phyloP scores from a whole-genome alignment of 2,888 invertebrate species.

The Nephrotoma guestfalica region DNA sequence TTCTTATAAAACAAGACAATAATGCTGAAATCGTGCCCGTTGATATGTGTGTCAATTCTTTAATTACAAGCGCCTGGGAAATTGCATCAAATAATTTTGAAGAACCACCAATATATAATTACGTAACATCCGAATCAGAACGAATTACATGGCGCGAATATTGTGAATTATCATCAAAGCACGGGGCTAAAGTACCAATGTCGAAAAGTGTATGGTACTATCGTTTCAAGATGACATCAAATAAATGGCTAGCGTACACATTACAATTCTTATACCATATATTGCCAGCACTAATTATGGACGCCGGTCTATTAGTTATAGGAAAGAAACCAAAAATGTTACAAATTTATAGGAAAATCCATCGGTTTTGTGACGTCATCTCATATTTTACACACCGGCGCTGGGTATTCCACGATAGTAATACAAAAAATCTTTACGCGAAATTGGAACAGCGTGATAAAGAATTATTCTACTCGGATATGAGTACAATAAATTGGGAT shows the following conservation, averaged over 20 bases:
- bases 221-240: constrained; percentile 30
- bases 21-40: constrained; percentile 33
- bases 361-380: constrained; percentile 57
- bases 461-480: constrained; percentile 56
- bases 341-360: constrained; percentile 62
- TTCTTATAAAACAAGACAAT: constrained; percentile 21
- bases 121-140: constrained; percentile 66
- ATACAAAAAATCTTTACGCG: constrained; percentile 36
- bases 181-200: constrained; percentile 41
- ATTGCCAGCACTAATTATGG: constrained; percentile 46
- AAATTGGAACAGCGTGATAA: constrained; percentile 29
- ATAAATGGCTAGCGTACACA: background rate
- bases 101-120: constrained; percentile 62
- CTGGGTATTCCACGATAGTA: constrained; percentile 53
- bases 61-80: constrained; percentile 32
- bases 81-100: constrained; percentile 15
- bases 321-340: constrained; percentile 48
- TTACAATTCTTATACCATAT: constrained; percentile 39
- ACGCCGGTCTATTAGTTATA: constrained; percentile 35
- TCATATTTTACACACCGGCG: constrained; percentile 60
- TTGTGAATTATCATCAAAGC: constrained; percentile 33
- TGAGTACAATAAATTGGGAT: constrained; percentile 55
- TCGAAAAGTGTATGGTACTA: constrained; percentile 54
- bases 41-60: constrained; percentile 32
- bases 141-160: constrained; percentile 68